Conservation (phyloP, 2,113 vertebrate genomes). For the Ploceus nigricollis region DNA sequence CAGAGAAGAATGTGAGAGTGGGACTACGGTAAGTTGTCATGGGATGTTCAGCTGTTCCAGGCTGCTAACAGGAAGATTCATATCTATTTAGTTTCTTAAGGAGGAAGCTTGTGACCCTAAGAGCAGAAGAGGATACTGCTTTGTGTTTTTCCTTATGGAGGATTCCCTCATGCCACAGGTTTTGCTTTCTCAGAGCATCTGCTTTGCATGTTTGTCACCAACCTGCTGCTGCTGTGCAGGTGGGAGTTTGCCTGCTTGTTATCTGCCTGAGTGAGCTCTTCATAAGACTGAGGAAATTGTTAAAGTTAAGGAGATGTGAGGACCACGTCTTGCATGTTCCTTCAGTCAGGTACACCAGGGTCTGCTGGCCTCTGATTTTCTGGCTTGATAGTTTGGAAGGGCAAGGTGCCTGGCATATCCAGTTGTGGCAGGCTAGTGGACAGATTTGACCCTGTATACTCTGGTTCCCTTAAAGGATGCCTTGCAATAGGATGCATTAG, state of each 20-base stretch:
- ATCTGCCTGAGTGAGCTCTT: neutral
- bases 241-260: neutral
- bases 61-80: neutral
- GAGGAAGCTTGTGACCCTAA: neutral
- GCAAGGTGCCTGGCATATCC: neutral
- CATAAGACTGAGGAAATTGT: neutral
- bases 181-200: neutral
- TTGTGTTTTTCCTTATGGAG: neutral
- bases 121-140: neutral
- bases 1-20: neutral
- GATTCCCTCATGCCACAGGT: neutral
- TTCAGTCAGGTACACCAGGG: neutral
- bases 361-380: neutral
- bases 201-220: neutral
- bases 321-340: accelerated
- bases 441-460: neutral
- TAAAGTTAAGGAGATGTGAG: neutral
- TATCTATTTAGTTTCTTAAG: neutral
- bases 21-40: neutral
- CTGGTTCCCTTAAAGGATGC: neutral
- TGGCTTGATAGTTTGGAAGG: neutral
- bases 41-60: neutral
- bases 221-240: neutral
- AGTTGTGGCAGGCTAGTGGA: neutral
- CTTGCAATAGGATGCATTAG: neutral